Conservation (phyloP, 30 jellyfish, hydroid and myxozoan genomes). For the Phacellophora camtschatica region DNA sequence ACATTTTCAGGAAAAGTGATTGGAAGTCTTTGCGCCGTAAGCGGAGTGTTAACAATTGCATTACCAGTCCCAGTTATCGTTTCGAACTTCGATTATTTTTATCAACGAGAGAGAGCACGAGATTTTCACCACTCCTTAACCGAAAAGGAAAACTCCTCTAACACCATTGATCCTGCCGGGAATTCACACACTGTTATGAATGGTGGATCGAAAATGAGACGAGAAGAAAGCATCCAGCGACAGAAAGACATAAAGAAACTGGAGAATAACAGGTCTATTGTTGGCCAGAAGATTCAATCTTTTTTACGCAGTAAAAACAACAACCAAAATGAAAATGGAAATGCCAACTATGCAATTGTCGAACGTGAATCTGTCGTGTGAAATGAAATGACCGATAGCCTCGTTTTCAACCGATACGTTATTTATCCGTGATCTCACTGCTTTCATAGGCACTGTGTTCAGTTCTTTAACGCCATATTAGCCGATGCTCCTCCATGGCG, state of each 20-base stretch:
- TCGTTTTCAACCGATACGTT: no score
- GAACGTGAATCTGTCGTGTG: slow-evolving; percentile 72
- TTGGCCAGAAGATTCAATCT: slow-evolving; percentile 24
- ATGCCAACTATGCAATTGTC: background rate
- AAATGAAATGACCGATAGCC: background rate
- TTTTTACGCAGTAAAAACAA: background rate
- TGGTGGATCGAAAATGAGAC: background rate
- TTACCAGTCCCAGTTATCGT: slow-evolving; percentile 98
- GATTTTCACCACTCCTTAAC: slow-evolving; percentile 61
- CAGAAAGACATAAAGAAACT: slow-evolving; percentile 66
- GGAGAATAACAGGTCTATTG: slow-evolving; percentile 49
- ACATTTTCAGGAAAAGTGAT: slow-evolving; percentile 87
- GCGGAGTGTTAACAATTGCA: slow-evolving; percentile 94
- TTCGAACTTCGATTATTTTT: slow-evolving; percentile 91
- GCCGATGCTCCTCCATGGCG: no score
- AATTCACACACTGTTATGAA: background rate
- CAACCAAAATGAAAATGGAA: background rate
- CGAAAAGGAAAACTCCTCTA: background rate
- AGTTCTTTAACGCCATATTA: no score
- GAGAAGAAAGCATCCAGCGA: slow-evolving; percentile 72
- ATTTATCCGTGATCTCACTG: no score
- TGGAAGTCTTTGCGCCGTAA: slow-evolving; percentile 91
- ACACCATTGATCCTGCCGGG: background rate
- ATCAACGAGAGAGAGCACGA: slow-evolving; percentile 85
- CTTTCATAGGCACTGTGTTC: no score